Base-by-base conservation (phyloP, 92 coral and sea anemone species). In the Siderastrea siderea region DNA sequence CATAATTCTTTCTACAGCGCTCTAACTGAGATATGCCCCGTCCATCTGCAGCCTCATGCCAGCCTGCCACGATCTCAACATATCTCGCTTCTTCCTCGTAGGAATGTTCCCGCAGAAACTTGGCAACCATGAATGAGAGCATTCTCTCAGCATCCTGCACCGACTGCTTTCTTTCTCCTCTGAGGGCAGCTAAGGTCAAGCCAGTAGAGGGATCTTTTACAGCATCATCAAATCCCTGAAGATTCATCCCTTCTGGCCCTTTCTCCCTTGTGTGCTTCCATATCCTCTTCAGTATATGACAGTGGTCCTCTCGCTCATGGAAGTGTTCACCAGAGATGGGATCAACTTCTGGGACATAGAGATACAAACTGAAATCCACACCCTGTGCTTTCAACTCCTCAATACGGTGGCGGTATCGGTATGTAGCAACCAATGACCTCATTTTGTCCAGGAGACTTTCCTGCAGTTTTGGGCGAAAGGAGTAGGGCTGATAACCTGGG, bases 31-130 rank as follows among this genome's bases (percentile, higher is more conserved):
- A 66, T 1, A 93, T 55, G 4, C 92, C 92, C 2, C 96, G 63
- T 0, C 96, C 93, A 85, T 91, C 94, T 8, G 94, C 93, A 0
- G 94, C 94, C 50, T 91, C 91, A 62, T 93, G 94, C 96, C 96
- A 91, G 6, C 94, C 96, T 4, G 94, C 92, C 16, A 93, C 91
- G 10, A 57, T 88, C 7, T 59, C 44, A 2, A 93, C 86, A 68
- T 90, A 93, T 1, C 19, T 67, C 5, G 80, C 96, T 44, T 93
- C 93, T 17, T 0, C 51, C 15, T 61, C 74, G 57, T 93, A 90
- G 1, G 85, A 85, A 15, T 86, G 84, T 0, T 90, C 81, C 3
- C 53, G 8, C 26, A 90, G 80, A 38, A 90, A 93, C 61, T 71
- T 93, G 6, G 89, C 74, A 7, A 93, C 93, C 46, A 85, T 67